Percentiles rank a stretch among this genome's conserved stretches.
These are phyloP conservation scores for Xyrauchen texanus DNA, from an alignment of 2,113 vertebrate species.

Conservation along the genomic window DNA sequence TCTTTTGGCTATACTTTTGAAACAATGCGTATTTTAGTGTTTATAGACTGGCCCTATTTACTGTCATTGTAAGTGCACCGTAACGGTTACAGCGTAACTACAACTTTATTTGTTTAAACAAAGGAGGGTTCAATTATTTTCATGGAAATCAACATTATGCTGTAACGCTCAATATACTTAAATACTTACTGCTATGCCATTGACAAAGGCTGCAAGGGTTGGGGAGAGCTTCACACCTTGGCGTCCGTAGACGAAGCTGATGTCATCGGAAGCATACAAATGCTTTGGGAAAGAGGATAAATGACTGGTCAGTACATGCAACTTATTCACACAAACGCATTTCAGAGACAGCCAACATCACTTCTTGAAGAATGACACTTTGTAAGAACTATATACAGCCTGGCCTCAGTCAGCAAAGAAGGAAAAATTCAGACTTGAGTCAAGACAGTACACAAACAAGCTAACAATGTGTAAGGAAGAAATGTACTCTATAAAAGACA, in stretches of 20 bases:
- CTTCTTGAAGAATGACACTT: neutral
- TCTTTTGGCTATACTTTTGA: no score
- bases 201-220: constrained; percentile 81
- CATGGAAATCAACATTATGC: no score
- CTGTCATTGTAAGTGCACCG: no score
- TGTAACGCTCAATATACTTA: neutral
- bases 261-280: constrained; percentile 74
- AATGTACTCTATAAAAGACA: neutral
- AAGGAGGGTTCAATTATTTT: no score
- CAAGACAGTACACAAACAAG: constrained; percentile 17
- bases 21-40: no score
- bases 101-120: no score
- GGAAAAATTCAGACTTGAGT: neutral
- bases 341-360: constrained; percentile 2
- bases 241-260: constrained; percentile 83
- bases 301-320: constrained; percentile 20
- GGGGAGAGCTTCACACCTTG: constrained; percentile 76
- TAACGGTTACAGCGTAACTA: no score
- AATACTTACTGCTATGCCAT: constrained; percentile 83
- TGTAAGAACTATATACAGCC: neutral
- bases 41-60: no score
- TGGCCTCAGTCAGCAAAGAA: constrained; percentile 6
- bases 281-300: constrained; percentile 65
- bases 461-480: constrained; percentile 8
- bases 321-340: neutral